Percentiles rank a stretch among this genome's conserved stretches.
phyloP scores from a whole-genome alignment of 1,140 invertebrate genomes.

The Bicyclus anynana region DNA sequence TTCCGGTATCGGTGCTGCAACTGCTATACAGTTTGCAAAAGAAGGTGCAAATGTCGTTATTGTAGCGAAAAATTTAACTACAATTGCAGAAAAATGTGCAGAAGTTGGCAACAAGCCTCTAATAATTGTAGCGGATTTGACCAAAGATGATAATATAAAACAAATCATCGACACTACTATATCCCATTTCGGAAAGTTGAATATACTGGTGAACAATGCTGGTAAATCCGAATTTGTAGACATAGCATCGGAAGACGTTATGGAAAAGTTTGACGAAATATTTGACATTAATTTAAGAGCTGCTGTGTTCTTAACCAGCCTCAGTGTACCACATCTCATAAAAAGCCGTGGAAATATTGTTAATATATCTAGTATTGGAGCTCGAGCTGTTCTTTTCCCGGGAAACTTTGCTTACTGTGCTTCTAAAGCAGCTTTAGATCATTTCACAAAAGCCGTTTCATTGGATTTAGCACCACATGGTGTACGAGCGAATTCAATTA shows the following conservation, averaged over 20 bases:
- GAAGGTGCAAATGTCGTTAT: slow-evolving; percentile 83
- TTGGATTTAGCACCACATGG: slow-evolving; percentile 86
- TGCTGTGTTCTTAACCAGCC: slow-evolving; percentile 83
- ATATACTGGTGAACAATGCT: slow-evolving; percentile 85
- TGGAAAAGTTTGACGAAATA: slow-evolving; percentile 82
- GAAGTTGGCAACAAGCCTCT: slow-evolving; percentile 62
- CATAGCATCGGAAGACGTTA: slow-evolving; percentile 81
- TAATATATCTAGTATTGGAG: slow-evolving; percentile 87
- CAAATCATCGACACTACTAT: slow-evolving; percentile 78
- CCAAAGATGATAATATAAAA: slow-evolving; percentile 78
- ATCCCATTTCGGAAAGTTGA: slow-evolving; percentile 77
- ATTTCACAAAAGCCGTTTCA: slow-evolving; percentile 79
- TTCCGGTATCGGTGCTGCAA: slow-evolving; percentile 89
- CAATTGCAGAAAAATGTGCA: slow-evolving; percentile 79
- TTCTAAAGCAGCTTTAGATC: slow-evolving; percentile 40
- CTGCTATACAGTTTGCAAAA: slow-evolving; percentile 83
- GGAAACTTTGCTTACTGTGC: slow-evolving; percentile 29
- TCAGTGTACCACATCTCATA: slow-evolving; percentile 84
- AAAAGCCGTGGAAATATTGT: slow-evolving; percentile 84
- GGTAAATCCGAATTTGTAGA: slow-evolving; percentile 81
- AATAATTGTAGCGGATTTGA: slow-evolving; percentile 79
- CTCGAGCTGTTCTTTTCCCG: slow-evolving; percentile 55
- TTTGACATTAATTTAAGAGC: slow-evolving; percentile 85
- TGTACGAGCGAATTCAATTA: slow-evolving; percentile 89
- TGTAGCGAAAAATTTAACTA: slow-evolving; percentile 83